These are phyloP conservation scores for Nycticryphes semicollaris DNA, from an alignment of 2,113 vertebrate genomes.

Conservation along the genomic window DNA sequence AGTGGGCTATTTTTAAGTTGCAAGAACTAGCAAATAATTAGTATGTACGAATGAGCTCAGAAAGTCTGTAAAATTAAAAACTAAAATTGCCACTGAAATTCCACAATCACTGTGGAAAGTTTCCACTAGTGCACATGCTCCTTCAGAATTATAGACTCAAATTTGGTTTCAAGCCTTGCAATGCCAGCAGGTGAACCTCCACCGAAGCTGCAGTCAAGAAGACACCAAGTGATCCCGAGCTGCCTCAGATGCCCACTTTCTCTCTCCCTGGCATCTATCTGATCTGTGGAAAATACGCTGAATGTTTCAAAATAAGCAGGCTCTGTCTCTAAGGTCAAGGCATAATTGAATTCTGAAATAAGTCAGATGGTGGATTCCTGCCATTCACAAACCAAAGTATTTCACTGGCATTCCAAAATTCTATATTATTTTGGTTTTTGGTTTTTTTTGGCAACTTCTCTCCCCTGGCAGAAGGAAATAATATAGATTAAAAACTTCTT, in stretches of 20 bases:
- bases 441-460: background rate
- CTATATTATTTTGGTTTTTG: background rate
- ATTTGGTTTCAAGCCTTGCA: background rate
- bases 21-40: conserved; percentile 27
- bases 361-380: background rate
- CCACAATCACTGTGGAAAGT: background rate
- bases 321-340: background rate
- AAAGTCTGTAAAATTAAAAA: conserved; percentile 1
- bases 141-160: accelerated
- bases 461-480: background rate
- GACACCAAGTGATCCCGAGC: background rate
- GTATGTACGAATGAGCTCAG: background rate
- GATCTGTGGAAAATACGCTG: background rate
- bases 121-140: background rate
- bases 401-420: background rate
- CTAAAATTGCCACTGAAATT: background rate
- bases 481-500: background rate
- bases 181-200: background rate
- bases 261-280: background rate
- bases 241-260: background rate
- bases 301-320: background rate
- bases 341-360: background rate
- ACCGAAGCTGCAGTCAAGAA: background rate
- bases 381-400: background rate
- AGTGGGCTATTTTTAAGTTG: background rate